phyloP scores from a whole-genome alignment of 2,113 vertebrate genomes.

The Paramisgurnus dabryanus region DNA sequence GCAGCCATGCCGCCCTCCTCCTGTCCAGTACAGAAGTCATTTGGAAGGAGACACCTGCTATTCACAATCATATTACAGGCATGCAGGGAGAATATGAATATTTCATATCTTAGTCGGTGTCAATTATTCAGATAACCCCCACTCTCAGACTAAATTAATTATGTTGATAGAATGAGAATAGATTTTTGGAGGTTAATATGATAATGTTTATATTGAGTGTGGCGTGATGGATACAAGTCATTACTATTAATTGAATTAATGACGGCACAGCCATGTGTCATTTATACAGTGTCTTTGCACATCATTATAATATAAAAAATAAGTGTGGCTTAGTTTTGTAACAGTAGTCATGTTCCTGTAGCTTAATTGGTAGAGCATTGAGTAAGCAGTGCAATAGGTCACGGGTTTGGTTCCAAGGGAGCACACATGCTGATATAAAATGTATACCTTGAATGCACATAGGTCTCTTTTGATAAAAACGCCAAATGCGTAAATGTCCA shows the following conservation, averaged over 20 bases:
- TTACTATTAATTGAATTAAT: slow-evolving; percentile 73
- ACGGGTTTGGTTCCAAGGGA: too few relatives aligned
- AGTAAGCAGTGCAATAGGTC: too few relatives aligned
- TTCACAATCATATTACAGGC: slow-evolving; percentile 29
- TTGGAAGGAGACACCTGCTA: slow-evolving; percentile 45
- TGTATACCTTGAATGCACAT: too few relatives aligned
- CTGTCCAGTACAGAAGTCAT: slow-evolving; percentile 15
- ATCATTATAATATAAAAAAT: background rate
- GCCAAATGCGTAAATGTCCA: too few relatives aligned
- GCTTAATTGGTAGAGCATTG: too few relatives aligned
- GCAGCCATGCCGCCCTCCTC: slow-evolving; percentile 27
- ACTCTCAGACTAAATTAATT: slow-evolving; percentile 72
- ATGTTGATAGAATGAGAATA: slow-evolving; percentile 73
- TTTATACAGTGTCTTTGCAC: slow-evolving; percentile 59
- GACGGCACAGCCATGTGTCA: slow-evolving; percentile 63
- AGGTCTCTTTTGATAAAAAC: too few relatives aligned
- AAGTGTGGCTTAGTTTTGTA: slow-evolving; percentile 5
- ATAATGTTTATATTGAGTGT: slow-evolving; percentile 74
- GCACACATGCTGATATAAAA: too few relatives aligned
- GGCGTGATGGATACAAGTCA: slow-evolving; percentile 70
- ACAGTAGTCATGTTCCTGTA: background rate
- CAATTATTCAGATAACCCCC: slow-evolving; percentile 70
- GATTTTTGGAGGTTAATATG: slow-evolving; percentile 70
- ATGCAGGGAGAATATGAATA: slow-evolving; percentile 67
- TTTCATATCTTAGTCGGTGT: slow-evolving; percentile 71